Evolutionary conservation across 2,888 invertebrate genomes (phyloP).

Genomic region (Morpho helenor): DNA sequence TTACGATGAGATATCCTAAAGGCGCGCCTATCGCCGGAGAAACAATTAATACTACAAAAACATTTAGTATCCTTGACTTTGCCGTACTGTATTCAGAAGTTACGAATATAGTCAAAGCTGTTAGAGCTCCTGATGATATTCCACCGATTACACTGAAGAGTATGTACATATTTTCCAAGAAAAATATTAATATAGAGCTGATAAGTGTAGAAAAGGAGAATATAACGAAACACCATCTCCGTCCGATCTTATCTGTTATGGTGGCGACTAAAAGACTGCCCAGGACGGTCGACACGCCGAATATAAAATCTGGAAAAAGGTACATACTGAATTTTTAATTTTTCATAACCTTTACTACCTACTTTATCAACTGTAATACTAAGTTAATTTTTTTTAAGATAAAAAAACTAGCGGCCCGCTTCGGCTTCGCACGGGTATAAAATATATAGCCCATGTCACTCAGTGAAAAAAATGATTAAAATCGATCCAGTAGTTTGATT

Average conservation of each 20-base stretch:
- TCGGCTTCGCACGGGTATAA: no score
- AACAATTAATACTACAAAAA: slow-evolving; percentile 21
- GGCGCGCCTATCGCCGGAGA: slow-evolving; percentile 22
- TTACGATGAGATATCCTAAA: slow-evolving; percentile 20
- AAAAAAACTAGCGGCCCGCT: no score
- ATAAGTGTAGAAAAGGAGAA: slow-evolving; percentile 15
- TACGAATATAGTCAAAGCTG: slow-evolving; percentile 8
- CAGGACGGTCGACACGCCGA: slow-evolving; percentile 7
- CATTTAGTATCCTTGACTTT: slow-evolving; percentile 12
- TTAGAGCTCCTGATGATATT: slow-evolving; percentile 18
- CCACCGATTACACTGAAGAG: slow-evolving; percentile 21
- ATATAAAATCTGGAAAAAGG: slow-evolving; percentile 15
- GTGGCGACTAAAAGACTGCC: slow-evolving; percentile 17
- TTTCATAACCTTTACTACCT: no score
- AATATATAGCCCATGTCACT: no score
- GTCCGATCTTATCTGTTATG: slow-evolving; percentile 23
- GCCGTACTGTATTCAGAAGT: slow-evolving; percentile 22
- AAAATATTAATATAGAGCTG: slow-evolving; percentile 22
- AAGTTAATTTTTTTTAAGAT: no score
- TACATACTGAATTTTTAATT: background rate
- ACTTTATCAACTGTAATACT: no score
- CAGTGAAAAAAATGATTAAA: no score
- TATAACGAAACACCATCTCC: slow-evolving; percentile 14
- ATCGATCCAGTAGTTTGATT: no score
- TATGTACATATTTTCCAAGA: slow-evolving; percentile 8